Conservation (phyloP, 1,140 invertebrate genomes). For the Lerema accius region DNA sequence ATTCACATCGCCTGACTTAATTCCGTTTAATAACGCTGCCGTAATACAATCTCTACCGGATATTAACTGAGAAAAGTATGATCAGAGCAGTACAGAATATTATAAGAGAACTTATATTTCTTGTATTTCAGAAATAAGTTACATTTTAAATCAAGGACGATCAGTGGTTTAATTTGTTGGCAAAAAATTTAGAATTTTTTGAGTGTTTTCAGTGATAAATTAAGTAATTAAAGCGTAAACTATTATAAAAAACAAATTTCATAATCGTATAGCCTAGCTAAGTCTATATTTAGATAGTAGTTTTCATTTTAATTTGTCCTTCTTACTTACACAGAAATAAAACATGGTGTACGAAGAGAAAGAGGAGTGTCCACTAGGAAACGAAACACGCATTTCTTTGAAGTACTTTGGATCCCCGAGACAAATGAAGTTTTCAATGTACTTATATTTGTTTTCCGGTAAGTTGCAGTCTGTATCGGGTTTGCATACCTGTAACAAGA, state of each 20-base stretch:
- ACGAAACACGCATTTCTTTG: slow-evolving; percentile 91
- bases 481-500: slow-evolving; percentile 84
- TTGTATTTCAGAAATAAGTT: background rate
- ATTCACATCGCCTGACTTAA: slow-evolving; percentile 28
- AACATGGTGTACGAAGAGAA: slow-evolving; percentile 92
- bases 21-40: slow-evolving; percentile 10
- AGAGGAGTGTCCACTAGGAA: slow-evolving; percentile 92
- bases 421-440: slow-evolving; percentile 87
- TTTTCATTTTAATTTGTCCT: no score
- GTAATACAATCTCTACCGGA: slow-evolving; percentile 28
- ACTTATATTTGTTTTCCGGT: slow-evolving; percentile 83
- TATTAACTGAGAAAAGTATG: slow-evolving; percentile 15
- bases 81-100: slow-evolving; percentile 38
- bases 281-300: no score
- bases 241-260: no score
- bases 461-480: slow-evolving; percentile 85
- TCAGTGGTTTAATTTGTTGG: no score
- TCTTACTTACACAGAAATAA: slow-evolving; percentile 90
- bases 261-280: no score
- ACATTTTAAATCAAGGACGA: no score
- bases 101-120: no score
- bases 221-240: no score
- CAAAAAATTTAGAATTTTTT: no score
- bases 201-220: no score
- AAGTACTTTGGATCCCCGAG: slow-evolving; percentile 80